These are phyloP conservation scores for Alligator sinensis DNA, from an alignment of 2,113 vertebrate species.

Conservation along the genomic window DNA sequence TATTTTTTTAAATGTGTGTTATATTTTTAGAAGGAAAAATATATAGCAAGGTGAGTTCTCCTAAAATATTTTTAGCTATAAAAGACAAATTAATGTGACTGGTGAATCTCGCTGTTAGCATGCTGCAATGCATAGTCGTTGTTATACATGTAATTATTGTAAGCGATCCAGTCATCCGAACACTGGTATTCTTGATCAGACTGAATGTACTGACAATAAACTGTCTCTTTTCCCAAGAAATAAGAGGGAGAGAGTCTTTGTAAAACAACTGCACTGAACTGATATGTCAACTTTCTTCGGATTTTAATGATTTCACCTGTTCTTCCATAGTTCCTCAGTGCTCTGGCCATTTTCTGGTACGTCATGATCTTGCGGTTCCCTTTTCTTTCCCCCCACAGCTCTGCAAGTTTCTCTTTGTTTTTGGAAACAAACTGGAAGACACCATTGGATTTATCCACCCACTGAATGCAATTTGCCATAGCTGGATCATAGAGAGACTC, in stretches of 20 bases:
- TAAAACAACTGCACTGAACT: slow-evolving; percentile 91
- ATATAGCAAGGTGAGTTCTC: slow-evolving; percentile 13
- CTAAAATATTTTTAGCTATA: background rate
- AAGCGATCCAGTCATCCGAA: slow-evolving; percentile 78
- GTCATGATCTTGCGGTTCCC: slow-evolving; percentile 98
- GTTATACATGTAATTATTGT: slow-evolving; percentile 79
- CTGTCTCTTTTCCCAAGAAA: slow-evolving; percentile 75
- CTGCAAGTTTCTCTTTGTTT: slow-evolving; percentile 96
- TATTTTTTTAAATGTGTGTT: background rate
- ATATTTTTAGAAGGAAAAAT: slow-evolving; percentile 12
- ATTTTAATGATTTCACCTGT: slow-evolving; percentile 96
- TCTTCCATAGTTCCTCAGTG: slow-evolving; percentile 94
- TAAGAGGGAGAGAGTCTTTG: slow-evolving; percentile 83
- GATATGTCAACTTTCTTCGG: slow-evolving; percentile 95
- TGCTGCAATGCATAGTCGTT: slow-evolving; percentile 77
- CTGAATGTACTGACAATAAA: slow-evolving; percentile 68
- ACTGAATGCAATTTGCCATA: slow-evolving; percentile 95
- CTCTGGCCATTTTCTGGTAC: slow-evolving; percentile 98
- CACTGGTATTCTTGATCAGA: slow-evolving; percentile 79
- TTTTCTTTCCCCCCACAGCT: slow-evolving; percentile 95
- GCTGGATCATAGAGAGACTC: slow-evolving; percentile 89
- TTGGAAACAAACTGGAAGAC: slow-evolving; percentile 97
- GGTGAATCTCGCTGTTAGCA: slow-evolving; percentile 31
- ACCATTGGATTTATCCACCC: slow-evolving; percentile 90
- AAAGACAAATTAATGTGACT: background rate